These are phyloP conservation scores for Cephus cinctus DNA, from an alignment of 1,140 invertebrate genomes.

Conservation along the genomic window DNA sequence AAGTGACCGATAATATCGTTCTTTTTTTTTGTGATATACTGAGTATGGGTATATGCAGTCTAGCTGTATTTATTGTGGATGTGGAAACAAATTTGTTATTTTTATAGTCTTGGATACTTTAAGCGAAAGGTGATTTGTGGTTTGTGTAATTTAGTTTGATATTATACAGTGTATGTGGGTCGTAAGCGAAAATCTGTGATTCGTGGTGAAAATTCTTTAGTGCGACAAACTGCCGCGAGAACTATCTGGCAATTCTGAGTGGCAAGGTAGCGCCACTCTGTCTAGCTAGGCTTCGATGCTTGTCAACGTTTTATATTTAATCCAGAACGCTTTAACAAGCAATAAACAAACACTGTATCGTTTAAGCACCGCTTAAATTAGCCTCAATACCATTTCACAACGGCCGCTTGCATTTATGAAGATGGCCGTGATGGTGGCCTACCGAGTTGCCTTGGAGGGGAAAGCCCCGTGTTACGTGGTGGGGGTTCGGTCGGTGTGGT, in stretches of 20 bases:
- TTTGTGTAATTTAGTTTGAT: too few relatives aligned
- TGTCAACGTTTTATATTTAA: constrained; percentile 57
- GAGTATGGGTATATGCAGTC: too few relatives aligned
- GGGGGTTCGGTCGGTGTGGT: constrained; percentile 8
- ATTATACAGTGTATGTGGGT: too few relatives aligned
- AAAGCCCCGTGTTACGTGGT: constrained; percentile 10
- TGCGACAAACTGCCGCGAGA: too few relatives aligned
- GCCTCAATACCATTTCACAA: constrained; percentile 54
- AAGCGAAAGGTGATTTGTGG: too few relatives aligned
- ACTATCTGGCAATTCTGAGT: constrained; percentile 1
- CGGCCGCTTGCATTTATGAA: constrained; percentile 53
- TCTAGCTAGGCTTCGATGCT: constrained; percentile 50
- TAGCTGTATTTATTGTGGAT: too few relatives aligned
- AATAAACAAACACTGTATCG: constrained; percentile 56
- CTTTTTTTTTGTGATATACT: too few relatives aligned
- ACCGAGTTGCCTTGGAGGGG: constrained; percentile 38
- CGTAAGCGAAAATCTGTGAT: too few relatives aligned
- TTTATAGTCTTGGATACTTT: too few relatives aligned
- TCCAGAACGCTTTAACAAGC: constrained; percentile 54
- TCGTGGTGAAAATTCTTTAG: too few relatives aligned
- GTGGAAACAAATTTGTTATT: too few relatives aligned
- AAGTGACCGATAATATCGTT: too few relatives aligned
- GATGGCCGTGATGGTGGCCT: constrained; percentile 50
- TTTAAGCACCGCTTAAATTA: constrained; percentile 53
- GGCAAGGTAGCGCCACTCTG: constrained; percentile 49